phyloP scores from a whole-genome alignment of 2,113 vertebrate species.

The Aepyceros melampus region DNA sequence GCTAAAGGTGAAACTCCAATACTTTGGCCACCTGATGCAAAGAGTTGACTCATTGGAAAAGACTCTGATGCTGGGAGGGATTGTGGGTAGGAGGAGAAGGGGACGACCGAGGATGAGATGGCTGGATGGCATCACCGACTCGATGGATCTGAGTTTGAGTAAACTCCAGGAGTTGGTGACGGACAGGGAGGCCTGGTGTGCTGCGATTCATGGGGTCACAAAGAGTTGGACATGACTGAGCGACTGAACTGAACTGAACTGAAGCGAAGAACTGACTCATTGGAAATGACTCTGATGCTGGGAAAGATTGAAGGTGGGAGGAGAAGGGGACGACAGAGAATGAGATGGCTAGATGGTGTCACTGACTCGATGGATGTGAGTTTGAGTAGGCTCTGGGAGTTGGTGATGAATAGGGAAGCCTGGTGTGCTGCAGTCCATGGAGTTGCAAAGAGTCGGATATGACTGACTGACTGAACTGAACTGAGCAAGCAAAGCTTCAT shows the following conservation, averaged over 20 bases:
- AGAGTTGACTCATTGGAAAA: not conserved
- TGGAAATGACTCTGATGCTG: not conserved
- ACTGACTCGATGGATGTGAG: not conserved
- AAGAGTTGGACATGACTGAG: not conserved
- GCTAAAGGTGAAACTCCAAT: not conserved
- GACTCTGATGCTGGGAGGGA: not conserved
- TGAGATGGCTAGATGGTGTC: not conserved
- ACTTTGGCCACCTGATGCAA: accelerated
- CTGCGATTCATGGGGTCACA: not conserved
- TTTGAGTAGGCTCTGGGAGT: not conserved
- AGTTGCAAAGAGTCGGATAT: not conserved
- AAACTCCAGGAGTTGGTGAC: not conserved
- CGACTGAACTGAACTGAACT: not conserved
- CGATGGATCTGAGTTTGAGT: accelerated
- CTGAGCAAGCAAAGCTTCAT: not conserved
- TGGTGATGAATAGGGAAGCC: not conserved
- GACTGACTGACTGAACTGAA: not conserved
- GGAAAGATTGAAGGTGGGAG: not conserved
- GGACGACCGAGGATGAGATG: not conserved
- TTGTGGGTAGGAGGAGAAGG: not conserved
- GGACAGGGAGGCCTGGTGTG: not conserved
- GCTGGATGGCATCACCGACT: not conserved
- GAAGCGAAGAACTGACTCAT: not conserved
- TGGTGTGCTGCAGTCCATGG: not conserved
- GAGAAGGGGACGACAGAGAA: not conserved